Base-by-base conservation (phyloP, 2,888 invertebrate genomes). In the Rotaria socialis region DNA sequence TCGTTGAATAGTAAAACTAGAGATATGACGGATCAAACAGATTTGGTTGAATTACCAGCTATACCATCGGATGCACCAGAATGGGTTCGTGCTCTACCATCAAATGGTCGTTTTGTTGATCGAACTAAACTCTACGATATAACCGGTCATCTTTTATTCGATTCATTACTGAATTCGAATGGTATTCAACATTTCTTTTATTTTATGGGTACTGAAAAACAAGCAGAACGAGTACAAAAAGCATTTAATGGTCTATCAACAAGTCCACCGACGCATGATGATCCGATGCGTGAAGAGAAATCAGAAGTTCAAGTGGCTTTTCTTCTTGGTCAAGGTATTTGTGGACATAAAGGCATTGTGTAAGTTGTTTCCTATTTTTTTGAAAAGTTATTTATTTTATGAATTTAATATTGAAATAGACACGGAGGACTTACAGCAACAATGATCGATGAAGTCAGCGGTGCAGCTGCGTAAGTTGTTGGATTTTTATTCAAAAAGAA, bases 301-400 rank as follows among this genome's bases (percentile, higher is more conserved):
- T 35, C 7, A 41, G 80, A 80, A 80, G 80, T 80, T 5, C 47
- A 41, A 0, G 80, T 80, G 8, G 80, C 80, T n/a, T 80, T 80
- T 80, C 80, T 47, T 47, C 47, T 80, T 14, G 80, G 80, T 80
- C 2, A 2, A 24, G 47, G 80, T 47, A 24, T 80, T 47, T 80
- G 80, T 47, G 80, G 80, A 47, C 80, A 80, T 80, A 80, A n/a
- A 47, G 80, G 80, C 43, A 43, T 80, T 47, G 80, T 80, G 47
- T 67, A 67, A 67, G 35, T 67, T 16, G 3, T 50, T 50, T 8
- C 10, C 1, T 50, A 3, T 50, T 14, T 11, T 50, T 50, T 50
- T 8, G 19, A 55, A 19, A 55, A 22, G 19, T 55, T 22, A 55
- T 5, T 55, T 55, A 55, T 55, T 5, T 55, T 22, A 14, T 52